Percentiles rank a stretch among this genome's conserved stretches.
These are phyloP conservation scores for Uropsilus gracilis DNA, from an alignment of 2,113 vertebrate species.

Conservation along the genomic window DNA sequence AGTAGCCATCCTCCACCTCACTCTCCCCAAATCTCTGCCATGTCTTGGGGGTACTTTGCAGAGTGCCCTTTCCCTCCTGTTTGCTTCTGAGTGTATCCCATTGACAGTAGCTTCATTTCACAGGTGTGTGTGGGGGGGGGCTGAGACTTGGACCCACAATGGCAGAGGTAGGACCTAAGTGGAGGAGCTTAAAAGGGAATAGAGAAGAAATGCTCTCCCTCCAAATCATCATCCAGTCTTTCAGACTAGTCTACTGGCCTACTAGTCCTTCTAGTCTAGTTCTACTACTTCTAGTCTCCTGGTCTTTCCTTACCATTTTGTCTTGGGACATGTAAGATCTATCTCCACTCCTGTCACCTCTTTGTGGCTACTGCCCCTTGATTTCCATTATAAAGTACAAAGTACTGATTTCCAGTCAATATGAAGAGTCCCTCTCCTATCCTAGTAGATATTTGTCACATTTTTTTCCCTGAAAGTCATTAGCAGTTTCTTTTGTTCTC, in stretches of 20 bases:
- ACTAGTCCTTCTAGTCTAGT: no score
- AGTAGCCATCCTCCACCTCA: neutral
- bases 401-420: neutral
- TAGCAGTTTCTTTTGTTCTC: slow-evolving; percentile 6
- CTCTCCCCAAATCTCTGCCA: neutral
- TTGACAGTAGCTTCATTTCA: neutral
- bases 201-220: neutral
- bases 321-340: neutral
- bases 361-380: neutral
- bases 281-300: neutral
- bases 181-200: neutral
- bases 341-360: neutral
- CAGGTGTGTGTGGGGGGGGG: neutral
- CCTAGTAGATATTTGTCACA: neutral
- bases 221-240: no score
- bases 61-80: neutral
- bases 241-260: no score
- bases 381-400: slow-evolving; percentile 24
- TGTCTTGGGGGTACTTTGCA: neutral
- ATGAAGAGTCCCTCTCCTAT: neutral
- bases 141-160: neutral
- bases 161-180: neutral
- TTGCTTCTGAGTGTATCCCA: neutral
- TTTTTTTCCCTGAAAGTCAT: neutral
- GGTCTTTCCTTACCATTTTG: neutral